phyloP scores from a whole-genome alignment of 1,140 invertebrate genomes.

The Polyergus mexicanus region DNA sequence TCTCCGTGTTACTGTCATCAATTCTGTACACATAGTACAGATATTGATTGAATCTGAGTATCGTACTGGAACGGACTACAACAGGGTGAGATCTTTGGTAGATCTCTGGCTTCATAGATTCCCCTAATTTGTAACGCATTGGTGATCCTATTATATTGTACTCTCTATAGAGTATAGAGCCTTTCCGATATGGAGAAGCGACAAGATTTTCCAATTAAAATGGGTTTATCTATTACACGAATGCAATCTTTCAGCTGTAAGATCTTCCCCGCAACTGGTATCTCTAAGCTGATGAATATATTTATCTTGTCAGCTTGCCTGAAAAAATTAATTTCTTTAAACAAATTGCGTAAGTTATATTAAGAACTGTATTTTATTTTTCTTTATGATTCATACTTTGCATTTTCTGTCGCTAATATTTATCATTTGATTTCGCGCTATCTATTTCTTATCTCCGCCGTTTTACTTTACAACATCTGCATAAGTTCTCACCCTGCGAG shows the following conservation, averaged over 20 bases:
- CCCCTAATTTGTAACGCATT: constrained; percentile 58
- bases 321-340: constrained; percentile 14
- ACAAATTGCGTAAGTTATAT: constrained; percentile 16
- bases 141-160: constrained; percentile 60
- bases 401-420: background rate
- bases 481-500: constrained; percentile 42
- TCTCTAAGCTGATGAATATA: constrained; percentile 1
- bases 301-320: background rate
- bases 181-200: constrained; percentile 64
- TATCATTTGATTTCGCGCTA: constrained; percentile 35
- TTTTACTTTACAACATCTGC: constrained; percentile 60
- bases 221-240: constrained; percentile 77
- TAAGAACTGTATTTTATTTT: background rate
- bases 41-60: background rate
- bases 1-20: background rate
- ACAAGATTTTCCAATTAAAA: constrained; percentile 81
- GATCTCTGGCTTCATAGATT: constrained; percentile 40
- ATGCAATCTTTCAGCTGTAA: constrained; percentile 66
- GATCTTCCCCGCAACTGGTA: background rate
- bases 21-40: background rate
- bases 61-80: background rate
- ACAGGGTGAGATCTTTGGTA: constrained; percentile 28
- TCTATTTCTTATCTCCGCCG: constrained; percentile 36
- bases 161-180: background rate
- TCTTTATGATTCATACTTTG: background rate